Evolutionary conservation across 2,113 vertebrate genomes (phyloP), one percentile per base, ranked within the genome.

Genomic region (Engystomops pustulosus): DNA sequence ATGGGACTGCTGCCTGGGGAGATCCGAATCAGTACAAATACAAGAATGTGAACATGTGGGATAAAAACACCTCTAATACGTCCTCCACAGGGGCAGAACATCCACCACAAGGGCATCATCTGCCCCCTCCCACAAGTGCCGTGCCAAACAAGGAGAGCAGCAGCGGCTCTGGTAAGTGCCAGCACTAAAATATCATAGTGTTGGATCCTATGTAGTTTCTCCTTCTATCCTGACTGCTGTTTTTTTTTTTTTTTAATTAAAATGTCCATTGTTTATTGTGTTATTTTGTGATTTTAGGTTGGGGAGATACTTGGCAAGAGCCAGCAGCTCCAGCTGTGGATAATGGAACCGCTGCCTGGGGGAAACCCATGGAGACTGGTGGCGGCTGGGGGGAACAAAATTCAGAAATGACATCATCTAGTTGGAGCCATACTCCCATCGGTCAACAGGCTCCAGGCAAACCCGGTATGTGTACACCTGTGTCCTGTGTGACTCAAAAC

Each of bases 1-100:
- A 99, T 80, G 98, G 98, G 69, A 99, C 98, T 62, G 93, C 97
- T 4, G 97, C 98, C 47, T 99, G 98, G 98, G 98, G 98, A 70
- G 97, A 99, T 71, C 98, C 98, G 1, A 96, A 90, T 91, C 93
- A 95, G 20, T 94, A 95, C 90, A 96, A 95, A 88, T 94, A 93
- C 89, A 94, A 95, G 87, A 91, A 93, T 88, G 96, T 96, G 90
- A 98, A 96, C 91, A 95, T 96, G 97, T 98, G 98, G 98, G 96
- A 95, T 92, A 95, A 93, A 89, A 95, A 96, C 14, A 89, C 91
- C 86, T 90, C 93, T 20, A 92, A 89, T 65, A 88, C 90, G 83
- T 88, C 90, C 86, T 89, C 90, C 86, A 90, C 89, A 89, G 93
- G 92, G 60, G 89, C 95, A 20, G 96, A 97, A 81, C 94, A 49